Percentiles rank a stretch among this genome's conserved stretches.
phyloP scores from a whole-genome alignment of 1,140 invertebrate genomes.

The Caenorhabditis latens region DNA sequence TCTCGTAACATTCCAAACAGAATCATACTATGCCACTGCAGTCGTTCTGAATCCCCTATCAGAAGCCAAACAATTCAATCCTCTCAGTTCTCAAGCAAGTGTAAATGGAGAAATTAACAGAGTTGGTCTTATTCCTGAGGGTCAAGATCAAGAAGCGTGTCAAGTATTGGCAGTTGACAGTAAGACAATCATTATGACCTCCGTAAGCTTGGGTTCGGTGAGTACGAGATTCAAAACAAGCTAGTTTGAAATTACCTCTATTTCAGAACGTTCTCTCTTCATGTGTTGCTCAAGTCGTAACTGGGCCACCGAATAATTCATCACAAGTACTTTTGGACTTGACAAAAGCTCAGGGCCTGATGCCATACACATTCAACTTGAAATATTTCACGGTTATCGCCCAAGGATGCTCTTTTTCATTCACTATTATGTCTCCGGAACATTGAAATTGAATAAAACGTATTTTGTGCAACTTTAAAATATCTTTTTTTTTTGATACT shows the following conservation, averaged over 20 bases:
- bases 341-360: not conserved
- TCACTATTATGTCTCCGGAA: not conserved
- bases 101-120: not conserved
- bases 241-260: not conserved
- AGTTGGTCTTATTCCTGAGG: not conserved
- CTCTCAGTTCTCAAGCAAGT: constrained; percentile 6
- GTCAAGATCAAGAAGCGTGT: not conserved
- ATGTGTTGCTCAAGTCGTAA: not conserved
- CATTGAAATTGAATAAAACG: not conserved
- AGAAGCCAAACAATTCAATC: not conserved
- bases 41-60: not conserved
- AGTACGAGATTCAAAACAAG: not conserved
- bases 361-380: constrained; percentile 13
- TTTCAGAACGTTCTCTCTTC: not conserved
- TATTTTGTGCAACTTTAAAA: too few relatives aligned
- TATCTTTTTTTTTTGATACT: too few relatives aligned
- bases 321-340: not conserved
- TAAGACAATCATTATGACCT: not conserved
- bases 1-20: not conserved
- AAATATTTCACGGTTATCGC: not conserved
- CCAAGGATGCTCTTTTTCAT: not conserved
- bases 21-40: not conserved
- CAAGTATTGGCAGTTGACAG: not conserved
- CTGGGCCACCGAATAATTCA: constrained; percentile 5
- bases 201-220: not conserved